phyloP scores from a whole-genome alignment of 2,888 invertebrate species.

The Trichopria drosophilae region DNA sequence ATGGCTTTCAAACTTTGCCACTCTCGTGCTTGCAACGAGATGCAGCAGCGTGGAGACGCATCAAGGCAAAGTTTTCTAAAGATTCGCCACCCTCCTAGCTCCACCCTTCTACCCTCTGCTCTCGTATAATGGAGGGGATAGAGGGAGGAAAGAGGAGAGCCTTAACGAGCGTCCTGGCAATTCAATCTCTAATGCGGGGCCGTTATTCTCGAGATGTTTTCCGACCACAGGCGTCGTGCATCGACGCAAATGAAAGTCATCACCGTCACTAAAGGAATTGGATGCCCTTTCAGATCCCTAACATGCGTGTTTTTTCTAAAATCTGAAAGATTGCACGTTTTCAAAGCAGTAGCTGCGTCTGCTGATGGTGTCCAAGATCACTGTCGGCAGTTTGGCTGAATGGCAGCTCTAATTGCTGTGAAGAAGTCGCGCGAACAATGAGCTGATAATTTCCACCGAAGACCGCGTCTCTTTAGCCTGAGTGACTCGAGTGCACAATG shows the following conservation, averaged over 20 bases:
- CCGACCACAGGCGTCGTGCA: conserved; percentile 25
- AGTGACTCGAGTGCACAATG: too few species aligned
- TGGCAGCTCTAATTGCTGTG: too few species aligned
- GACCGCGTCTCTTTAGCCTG: too few species aligned
- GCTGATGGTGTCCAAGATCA: too few species aligned
- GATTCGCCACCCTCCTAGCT: conserved; percentile 30
- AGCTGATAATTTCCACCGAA: too few species aligned
- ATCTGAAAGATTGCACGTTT: conserved; percentile 30
- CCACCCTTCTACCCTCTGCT: too few species aligned
- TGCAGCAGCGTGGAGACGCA: too few species aligned
- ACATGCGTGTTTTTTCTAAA: conserved; percentile 35
- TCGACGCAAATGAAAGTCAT: conserved; percentile 27
- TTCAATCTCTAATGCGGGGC: conserved; percentile 50
- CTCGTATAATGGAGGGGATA: too few species aligned
- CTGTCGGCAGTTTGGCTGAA: too few species aligned
- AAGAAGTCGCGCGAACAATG: too few species aligned
- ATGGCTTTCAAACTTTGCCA: conserved; percentile 36
- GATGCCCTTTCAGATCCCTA: conserved; percentile 22
- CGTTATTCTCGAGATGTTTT: conserved; percentile 43
- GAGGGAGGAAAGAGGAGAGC: conserved; percentile 31
- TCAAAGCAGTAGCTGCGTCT: too few species aligned
- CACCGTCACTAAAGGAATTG: conserved; percentile 25
- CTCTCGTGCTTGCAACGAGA: conserved; percentile 33
- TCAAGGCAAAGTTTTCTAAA: conserved; percentile 48
- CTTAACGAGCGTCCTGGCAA: conserved; percentile 49